Percentiles rank a stretch among this genome's conserved stretches.
Conservation (phyloP, 2,113 vertebrate species). For the Butorides virescens region DNA sequence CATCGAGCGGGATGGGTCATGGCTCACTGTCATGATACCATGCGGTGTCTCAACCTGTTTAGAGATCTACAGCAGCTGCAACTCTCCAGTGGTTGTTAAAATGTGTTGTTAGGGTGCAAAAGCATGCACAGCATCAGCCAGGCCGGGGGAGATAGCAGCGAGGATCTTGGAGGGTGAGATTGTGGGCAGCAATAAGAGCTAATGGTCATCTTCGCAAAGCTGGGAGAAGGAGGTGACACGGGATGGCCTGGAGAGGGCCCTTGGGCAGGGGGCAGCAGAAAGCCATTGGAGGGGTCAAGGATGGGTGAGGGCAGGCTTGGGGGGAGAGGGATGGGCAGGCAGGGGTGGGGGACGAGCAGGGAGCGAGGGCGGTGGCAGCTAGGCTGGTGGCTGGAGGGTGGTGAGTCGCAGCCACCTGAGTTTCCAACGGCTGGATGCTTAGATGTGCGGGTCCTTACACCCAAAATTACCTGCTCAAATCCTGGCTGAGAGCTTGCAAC, state of each 20-base stretch:
- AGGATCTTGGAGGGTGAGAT: neutral
- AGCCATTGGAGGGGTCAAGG: neutral
- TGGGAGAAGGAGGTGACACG: neutral
- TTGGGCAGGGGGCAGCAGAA: neutral
- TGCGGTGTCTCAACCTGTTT: rapidly evolving
- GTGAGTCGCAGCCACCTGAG: rapidly evolving
- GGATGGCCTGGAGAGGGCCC: neutral
- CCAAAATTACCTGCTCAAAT: neutral
- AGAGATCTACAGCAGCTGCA: neutral
- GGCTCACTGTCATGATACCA: neutral
- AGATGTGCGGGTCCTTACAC: neutral
- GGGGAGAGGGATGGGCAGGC: neutral
- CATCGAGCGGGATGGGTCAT: neutral
- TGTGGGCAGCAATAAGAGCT: neutral
- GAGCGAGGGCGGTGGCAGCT: neutral
- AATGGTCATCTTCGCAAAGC: neutral
- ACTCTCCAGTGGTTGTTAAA: neutral
- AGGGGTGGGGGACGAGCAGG: neutral
- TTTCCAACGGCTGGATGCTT: neutral
- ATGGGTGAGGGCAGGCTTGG: neutral
- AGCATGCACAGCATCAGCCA: neutral
- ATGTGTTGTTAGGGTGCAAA: neutral
- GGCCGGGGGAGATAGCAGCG: rapidly evolving
- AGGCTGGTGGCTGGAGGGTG: neutral
- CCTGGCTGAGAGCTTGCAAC: neutral